Conservation (phyloP, 2,888 invertebrate genomes). For the Chromoteleia sp. region DNA sequence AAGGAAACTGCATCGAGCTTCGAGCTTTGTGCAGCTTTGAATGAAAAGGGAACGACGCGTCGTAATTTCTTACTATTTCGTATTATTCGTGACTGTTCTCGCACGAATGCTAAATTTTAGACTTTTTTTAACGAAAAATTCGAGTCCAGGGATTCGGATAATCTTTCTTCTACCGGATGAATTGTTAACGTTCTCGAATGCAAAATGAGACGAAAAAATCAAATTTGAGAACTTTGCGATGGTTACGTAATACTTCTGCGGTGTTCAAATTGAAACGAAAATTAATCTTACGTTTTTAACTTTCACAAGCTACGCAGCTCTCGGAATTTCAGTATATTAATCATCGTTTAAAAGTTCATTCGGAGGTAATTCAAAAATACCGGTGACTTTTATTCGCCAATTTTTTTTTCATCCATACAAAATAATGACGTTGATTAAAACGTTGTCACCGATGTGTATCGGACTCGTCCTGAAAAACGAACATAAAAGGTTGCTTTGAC, state of each 20-base stretch:
- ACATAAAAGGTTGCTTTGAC: conserved; percentile 40
- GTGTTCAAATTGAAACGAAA: too few species aligned
- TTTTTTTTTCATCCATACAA: not conserved
- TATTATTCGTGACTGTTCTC: conserved; percentile 41
- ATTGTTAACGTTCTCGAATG: not conserved
- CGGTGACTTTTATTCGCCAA: not conserved
- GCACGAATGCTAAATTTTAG: conserved; percentile 6
- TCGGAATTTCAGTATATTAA: too few species aligned
- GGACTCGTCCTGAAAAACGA: conserved; percentile 15
- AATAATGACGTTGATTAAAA: conserved; percentile 39
- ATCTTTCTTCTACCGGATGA: not conserved
- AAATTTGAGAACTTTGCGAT: not conserved
- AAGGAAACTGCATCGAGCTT: conserved; percentile 65
- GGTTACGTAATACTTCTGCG: too few species aligned
- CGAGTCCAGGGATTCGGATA: not conserved
- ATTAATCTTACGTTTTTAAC: too few species aligned
- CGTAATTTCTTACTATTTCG: conserved; percentile 41
- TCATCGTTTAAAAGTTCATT: not conserved
- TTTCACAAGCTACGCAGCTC: too few species aligned
- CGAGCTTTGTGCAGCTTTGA: conserved; percentile 50
- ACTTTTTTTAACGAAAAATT: conserved; percentile 7
- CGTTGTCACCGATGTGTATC: conserved; percentile 29
- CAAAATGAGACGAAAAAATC: not conserved
- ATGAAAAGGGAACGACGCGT: conserved; percentile 23
- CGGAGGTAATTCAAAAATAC: not conserved